These are phyloP conservation scores for Drosophila neocordata DNA, from an alignment of 1,140 invertebrate genomes.

Conservation along the genomic window DNA sequence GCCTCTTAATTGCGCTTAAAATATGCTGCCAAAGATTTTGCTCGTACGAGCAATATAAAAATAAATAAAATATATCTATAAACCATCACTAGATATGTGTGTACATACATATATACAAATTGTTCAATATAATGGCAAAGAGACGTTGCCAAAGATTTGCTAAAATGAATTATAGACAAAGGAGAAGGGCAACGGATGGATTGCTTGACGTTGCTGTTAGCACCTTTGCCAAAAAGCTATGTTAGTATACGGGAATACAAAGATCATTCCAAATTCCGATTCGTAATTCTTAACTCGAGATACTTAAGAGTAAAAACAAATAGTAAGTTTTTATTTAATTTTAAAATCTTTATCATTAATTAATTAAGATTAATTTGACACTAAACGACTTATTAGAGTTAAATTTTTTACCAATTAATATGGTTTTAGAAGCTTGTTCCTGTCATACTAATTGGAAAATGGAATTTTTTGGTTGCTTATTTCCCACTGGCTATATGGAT, in stretches of 20 bases:
- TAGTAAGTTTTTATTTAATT: too few relatives aligned
- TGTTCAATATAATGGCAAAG: slow-evolving; percentile 18
- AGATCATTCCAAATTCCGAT: slow-evolving; percentile 38
- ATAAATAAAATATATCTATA: slow-evolving; percentile 36
- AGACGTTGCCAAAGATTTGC: slow-evolving; percentile 25
- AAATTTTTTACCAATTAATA: too few relatives aligned
- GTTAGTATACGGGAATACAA: slow-evolving; percentile 17
- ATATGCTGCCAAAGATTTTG: slow-evolving; percentile 64
- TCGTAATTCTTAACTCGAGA: not conserved
- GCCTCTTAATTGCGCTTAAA: slow-evolving; percentile 73
- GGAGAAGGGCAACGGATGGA: slow-evolving; percentile 45
- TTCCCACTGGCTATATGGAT: too few relatives aligned
- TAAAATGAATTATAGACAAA: slow-evolving; percentile 42
- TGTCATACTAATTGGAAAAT: too few relatives aligned
- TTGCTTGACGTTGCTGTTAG: slow-evolving; percentile 36
- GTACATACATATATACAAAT: slow-evolving; percentile 9
- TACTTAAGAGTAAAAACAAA: too few relatives aligned
- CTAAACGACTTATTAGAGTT: too few relatives aligned
- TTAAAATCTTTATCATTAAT: too few relatives aligned
- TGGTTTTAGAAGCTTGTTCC: too few relatives aligned
- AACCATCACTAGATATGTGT: slow-evolving; percentile 5
- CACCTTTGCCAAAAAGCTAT: slow-evolving; percentile 42
- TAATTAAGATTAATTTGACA: too few relatives aligned
- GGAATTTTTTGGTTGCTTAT: too few relatives aligned
- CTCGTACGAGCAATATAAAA: slow-evolving; percentile 7